These are phyloP conservation scores for Tromatobia lineatoria DNA, from an alignment of 2,888 invertebrate genomes.

Conservation along the genomic window DNA sequence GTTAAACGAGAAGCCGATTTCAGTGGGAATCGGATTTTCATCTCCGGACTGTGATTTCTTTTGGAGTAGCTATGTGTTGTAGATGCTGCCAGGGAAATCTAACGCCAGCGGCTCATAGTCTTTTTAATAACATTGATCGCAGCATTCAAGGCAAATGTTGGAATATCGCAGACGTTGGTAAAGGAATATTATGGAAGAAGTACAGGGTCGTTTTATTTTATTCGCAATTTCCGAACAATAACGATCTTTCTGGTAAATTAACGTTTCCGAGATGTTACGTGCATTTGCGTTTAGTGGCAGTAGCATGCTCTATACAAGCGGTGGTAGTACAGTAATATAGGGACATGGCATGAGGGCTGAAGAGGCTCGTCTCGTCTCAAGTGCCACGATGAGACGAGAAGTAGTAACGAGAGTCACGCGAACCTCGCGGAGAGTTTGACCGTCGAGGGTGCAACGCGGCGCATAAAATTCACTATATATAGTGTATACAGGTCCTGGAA, in stretches of 20 bases:
- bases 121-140: constrained; percentile 43
- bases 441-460: constrained; percentile 32
- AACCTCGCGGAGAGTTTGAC: constrained; percentile 45
- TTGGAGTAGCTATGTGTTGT: not conserved
- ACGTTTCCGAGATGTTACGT: constrained; percentile 36
- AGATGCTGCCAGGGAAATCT: constrained; percentile 22
- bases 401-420: constrained; percentile 63
- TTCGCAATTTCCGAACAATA: constrained; percentile 59
- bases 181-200: constrained; percentile 6
- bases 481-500: constrained; percentile 12
- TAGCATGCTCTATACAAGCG: not conserved
- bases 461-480: not conserved
- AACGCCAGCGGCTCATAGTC: constrained; percentile 26
- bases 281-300: constrained; percentile 4
- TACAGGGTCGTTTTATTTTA: constrained; percentile 52
- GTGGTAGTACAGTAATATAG: constrained; percentile 21
- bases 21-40: constrained; percentile 58
- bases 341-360: constrained; percentile 12
- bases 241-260: constrained; percentile 40
- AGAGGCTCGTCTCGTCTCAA: constrained; percentile 65
- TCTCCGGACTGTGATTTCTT: constrained; percentile 15
- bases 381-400: constrained; percentile 57
- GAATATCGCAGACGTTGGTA: constrained; percentile 16
- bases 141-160: constrained; percentile 9
- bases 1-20: constrained; percentile 61